phyloP scores from a whole-genome alignment of 2,113 vertebrate genomes.

The Sakesphorus luctuosus region DNA sequence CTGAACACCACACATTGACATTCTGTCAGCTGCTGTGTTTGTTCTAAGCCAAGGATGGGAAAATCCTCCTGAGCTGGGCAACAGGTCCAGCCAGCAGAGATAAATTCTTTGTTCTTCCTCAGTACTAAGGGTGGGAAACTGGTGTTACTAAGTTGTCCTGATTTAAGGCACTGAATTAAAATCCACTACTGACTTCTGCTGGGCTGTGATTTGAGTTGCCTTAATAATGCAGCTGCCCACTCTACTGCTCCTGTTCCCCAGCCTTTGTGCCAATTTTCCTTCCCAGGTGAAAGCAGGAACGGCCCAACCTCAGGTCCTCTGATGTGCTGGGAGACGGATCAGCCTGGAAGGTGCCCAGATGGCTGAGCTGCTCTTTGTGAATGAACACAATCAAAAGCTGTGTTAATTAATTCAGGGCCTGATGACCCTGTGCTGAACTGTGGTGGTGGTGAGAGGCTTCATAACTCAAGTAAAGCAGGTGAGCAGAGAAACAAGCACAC shows the following conservation, averaged over 20 bases:
- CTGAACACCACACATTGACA: slow-evolving; percentile 41
- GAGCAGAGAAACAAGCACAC: background rate
- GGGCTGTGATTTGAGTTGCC: background rate
- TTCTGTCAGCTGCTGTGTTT: slow-evolving; percentile 48
- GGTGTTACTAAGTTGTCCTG: slow-evolving; percentile 26
- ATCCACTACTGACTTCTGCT: background rate
- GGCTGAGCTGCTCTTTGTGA: background rate
- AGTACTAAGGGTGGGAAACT: background rate
- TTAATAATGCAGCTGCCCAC: background rate
- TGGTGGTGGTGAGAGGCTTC: background rate
- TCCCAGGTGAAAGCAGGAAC: background rate
- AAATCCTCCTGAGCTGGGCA: slow-evolving; percentile 54
- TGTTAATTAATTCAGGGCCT: background rate
- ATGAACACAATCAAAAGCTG: background rate
- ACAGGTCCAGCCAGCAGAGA: slow-evolving; percentile 11
- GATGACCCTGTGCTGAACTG: background rate
- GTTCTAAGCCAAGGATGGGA: slow-evolving; percentile 51
- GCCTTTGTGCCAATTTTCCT: background rate
- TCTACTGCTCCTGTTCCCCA: background rate
- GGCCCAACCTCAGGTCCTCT: background rate
- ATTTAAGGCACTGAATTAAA: slow-evolving; percentile 19
- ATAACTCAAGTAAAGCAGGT: background rate
- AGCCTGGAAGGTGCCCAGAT: background rate
- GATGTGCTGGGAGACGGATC: background rate
- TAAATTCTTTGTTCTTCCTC: slow-evolving; percentile 49